A percentile compares a stretch with the other conserved stretches of the same genome.
Conservation (phyloP, 1,140 invertebrate genomes). For the Papilio aristodemus region DNA sequence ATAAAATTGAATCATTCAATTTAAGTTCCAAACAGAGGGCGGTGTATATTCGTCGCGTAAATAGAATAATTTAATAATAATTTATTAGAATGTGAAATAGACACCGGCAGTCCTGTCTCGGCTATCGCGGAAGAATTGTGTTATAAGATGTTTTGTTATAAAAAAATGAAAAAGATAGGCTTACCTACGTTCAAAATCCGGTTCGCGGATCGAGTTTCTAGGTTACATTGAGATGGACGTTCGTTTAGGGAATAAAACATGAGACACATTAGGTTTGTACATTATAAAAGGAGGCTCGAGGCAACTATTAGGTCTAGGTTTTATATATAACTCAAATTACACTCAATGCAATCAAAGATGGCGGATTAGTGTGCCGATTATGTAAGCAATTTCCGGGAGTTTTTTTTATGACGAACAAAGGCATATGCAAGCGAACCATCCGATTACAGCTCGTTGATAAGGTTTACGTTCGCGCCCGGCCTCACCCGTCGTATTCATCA, state of each 20-base stretch:
- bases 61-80: slow-evolving; percentile 25
- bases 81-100: slow-evolving; percentile 24
- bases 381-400: slow-evolving; percentile 42
- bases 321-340: slow-evolving; percentile 43
- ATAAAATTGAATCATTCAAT: slow-evolving; percentile 38
- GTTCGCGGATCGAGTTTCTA: slow-evolving; percentile 39
- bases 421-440: slow-evolving; percentile 41
- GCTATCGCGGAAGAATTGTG: slow-evolving; percentile 35
- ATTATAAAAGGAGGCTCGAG: slow-evolving; percentile 44
- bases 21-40: slow-evolving; percentile 35
- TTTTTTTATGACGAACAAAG: slow-evolving; percentile 45
- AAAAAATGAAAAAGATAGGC: slow-evolving; percentile 36
- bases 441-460: slow-evolving; percentile 41
- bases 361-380: slow-evolving; percentile 38
- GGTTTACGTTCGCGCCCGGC: slow-evolving; percentile 47
- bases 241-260: slow-evolving; percentile 4
- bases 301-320: slow-evolving; percentile 40
- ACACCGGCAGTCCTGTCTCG: slow-evolving; percentile 35
- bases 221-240: slow-evolving; percentile 43
- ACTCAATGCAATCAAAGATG: slow-evolving; percentile 36
- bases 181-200: slow-evolving; percentile 41
- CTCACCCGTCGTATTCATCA: too few species aligned
- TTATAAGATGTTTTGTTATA: slow-evolving; percentile 35
- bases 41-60: slow-evolving; percentile 33
- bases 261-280: slow-evolving; percentile 41